phyloP scores from a whole-genome alignment of 2,888 invertebrate genomes.

The Theodoxus fluviatilis region DNA sequence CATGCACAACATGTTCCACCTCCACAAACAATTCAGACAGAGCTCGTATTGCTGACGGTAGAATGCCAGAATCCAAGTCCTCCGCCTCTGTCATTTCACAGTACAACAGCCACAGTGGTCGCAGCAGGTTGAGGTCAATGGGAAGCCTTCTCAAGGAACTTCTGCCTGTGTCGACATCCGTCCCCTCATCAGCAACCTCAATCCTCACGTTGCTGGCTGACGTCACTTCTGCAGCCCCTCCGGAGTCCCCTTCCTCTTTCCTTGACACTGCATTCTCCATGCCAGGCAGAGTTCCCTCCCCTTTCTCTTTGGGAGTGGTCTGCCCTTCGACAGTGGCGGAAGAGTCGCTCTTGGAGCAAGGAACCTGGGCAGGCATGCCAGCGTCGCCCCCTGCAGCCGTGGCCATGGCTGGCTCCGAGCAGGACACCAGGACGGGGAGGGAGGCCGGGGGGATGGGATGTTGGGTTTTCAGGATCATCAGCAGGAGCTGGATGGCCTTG shows the following conservation, averaged over 20 bases:
- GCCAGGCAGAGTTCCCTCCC: too few relatives aligned
- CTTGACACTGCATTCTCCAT: too few relatives aligned
- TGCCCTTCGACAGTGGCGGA: slow-evolving; percentile 23
- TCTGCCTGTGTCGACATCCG: too few relatives aligned
- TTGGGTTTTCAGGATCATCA: slow-evolving; percentile 52
- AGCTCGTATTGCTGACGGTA: slow-evolving; percentile 54
- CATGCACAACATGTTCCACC: slow-evolving; percentile 57
- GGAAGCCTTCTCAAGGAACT: too few relatives aligned
- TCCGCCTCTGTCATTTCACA: slow-evolving; percentile 43
- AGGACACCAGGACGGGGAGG: not conserved
- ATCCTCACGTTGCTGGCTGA: too few relatives aligned
- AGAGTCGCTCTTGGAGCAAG: slow-evolving; percentile 3
- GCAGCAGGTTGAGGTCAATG: slow-evolving; percentile 54
- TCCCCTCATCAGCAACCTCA: too few relatives aligned
- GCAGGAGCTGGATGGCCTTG: slow-evolving; percentile 57
- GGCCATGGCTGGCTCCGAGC: not conserved
- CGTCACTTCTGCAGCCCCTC: too few relatives aligned
- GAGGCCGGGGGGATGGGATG: not conserved
- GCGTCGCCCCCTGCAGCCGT: too few relatives aligned
- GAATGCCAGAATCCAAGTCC: slow-evolving; percentile 42
- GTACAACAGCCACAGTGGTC: slow-evolving; percentile 59
- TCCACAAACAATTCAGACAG: slow-evolving; percentile 61
- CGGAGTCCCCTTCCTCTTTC: too few relatives aligned
- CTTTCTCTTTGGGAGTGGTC: slow-evolving; percentile 25
- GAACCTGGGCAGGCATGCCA: too few relatives aligned